These are phyloP conservation scores for Metacarcinus magister DNA, from an alignment of 2,888 invertebrate species.

Conservation along the genomic window DNA sequence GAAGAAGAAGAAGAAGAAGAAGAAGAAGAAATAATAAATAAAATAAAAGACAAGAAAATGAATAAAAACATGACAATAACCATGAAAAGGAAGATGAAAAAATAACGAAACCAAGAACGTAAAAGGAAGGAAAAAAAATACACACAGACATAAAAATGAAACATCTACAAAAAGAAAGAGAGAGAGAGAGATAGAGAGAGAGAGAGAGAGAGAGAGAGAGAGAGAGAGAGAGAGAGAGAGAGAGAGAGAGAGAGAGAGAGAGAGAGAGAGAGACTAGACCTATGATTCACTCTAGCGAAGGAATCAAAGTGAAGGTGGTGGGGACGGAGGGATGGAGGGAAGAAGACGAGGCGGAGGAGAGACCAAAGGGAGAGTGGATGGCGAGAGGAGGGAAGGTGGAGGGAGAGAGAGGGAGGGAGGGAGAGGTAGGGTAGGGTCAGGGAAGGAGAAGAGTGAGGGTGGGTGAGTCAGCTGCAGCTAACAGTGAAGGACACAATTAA, in stretches of 20 bases:
- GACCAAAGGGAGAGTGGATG: background rate
- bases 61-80: background rate
- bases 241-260: too few species aligned
- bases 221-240: too few species aligned
- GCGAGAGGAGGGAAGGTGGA: background rate
- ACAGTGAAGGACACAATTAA: constrained; percentile 34
- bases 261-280: too few species aligned
- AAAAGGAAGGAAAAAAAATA: too few species aligned
- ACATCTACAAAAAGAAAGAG: too few species aligned
- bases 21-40: background rate
- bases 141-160: too few species aligned
- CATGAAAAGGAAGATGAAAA: too few species aligned
- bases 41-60: background rate
- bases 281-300: too few species aligned
- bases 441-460: background rate
- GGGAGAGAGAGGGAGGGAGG: background rate
- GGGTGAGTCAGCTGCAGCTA: constrained; percentile 27
- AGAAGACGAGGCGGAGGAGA: background rate
- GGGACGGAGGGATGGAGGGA: background rate
- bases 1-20: background rate
- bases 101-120: too few species aligned
- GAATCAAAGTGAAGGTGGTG: background rate
- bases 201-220: too few species aligned
- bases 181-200: too few species aligned
- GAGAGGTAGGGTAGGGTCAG: background rate